Base-by-base conservation (phyloP, 1,140 invertebrate genomes). In the Dinoponera quadriceps region DNA sequence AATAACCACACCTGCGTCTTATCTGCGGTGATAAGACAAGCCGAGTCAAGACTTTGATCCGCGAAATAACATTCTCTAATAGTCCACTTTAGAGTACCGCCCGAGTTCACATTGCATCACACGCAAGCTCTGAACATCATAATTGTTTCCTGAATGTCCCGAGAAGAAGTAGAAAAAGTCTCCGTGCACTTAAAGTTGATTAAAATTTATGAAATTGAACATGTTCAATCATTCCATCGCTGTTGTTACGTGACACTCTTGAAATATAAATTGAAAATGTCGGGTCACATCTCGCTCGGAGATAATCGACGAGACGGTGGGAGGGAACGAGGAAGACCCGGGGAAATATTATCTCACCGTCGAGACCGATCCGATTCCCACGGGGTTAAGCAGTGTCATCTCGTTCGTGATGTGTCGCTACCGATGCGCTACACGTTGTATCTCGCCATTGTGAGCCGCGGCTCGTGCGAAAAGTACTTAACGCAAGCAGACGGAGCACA, bases 21-120 rank as follows among this genome's bases (percentile, higher is more conserved):
- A 74, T 83, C 85, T 59, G 29, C 1, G n/a, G 1, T 68, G 86
- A 87, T 84, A 74, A 51, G 33, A 77, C 22, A 75, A 59, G 18
- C 7, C 25, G 14, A 44, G 20, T 54, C 51, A n/a, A 87, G 66
- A 84, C 20, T 65, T 60, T 48, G 27, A 62, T 51, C 48, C 11
- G 27, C 22, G 1, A 29, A 44, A 55, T 68, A 65, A 29, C 51
- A 18, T 77, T 71, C 13, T 27, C 22, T 84, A 57, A 69, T 57
- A 51, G 63, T 22, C n/a, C 13, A 51, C 33, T 18, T 80, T 38
- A 48, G 3, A 57, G 7, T 27, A 63, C 33, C 33, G 38, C 7
- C 38, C 38, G 38, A 44, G 38, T 4, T 44, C 11, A 44, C 7
- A 9, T 44, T 9, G 38, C 7, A 11, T 44, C 11, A 44, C 3